A percentile compares a stretch with the other conserved stretches of the same genome.
Conservation (phyloP, 2,113 vertebrate species). For the Oxyura jamaicensis region DNA sequence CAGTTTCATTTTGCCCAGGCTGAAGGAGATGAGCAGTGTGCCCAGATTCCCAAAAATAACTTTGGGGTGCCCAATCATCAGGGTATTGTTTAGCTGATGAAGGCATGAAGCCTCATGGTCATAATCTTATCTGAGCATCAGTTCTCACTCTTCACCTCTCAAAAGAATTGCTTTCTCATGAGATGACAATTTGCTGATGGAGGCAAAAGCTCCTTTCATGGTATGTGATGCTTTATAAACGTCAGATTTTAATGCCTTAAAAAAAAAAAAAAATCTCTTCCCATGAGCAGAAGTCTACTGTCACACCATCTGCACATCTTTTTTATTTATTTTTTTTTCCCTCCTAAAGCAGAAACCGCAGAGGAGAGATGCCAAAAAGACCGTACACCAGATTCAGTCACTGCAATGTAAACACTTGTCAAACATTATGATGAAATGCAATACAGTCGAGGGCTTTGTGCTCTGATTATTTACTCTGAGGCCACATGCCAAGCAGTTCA, state of each 20-base stretch:
- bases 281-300: neutral
- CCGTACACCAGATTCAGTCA: neutral
- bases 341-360: neutral
- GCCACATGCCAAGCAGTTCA: neutral
- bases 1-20: neutral
- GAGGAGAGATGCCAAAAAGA: neutral
- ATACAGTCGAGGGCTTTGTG: neutral
- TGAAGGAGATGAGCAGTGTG: neutral
- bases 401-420: conserved; percentile 7
- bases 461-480: neutral
- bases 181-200: neutral
- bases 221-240: neutral
- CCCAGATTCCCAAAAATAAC: neutral
- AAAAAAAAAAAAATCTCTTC: neutral
- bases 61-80: neutral
- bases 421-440: neutral
- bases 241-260: neutral
- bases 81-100: neutral
- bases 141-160: neutral
- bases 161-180: neutral
- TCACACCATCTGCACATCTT: neutral
- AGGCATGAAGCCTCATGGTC: neutral
- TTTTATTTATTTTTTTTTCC: neutral
- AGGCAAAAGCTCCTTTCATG: neutral
- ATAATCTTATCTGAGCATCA: neutral